A percentile compares a stretch with the other conserved stretches of the same genome.
These are phyloP conservation scores for Phallusia fumigata DNA, from an alignment of 23 tunicate genomes.

Conservation along the genomic window DNA sequence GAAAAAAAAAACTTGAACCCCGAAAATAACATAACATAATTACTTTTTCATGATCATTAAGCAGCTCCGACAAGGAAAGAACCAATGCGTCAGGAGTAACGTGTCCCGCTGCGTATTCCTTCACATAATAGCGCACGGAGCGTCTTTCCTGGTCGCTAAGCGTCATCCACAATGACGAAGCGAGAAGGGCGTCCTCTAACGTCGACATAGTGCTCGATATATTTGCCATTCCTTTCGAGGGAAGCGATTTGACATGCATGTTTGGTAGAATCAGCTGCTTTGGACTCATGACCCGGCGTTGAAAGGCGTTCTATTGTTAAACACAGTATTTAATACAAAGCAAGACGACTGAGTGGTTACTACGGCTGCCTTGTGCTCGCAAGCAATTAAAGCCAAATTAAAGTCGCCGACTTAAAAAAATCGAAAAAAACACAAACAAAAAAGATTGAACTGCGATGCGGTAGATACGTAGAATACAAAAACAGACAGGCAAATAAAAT, in stretches of 20 bases:
- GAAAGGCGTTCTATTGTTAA: slow-evolving; percentile 29
- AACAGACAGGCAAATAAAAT: too few relatives aligned
- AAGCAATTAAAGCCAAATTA: too few relatives aligned
- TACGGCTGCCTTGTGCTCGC: too few relatives aligned
- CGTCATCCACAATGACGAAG: slow-evolving; percentile 30
- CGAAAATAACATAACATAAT: too few relatives aligned
- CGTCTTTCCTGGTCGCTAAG: slow-evolving; percentile 42
- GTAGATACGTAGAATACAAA: too few relatives aligned
- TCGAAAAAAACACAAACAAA: too few relatives aligned
- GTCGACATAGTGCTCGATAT: slow-evolving; percentile 37
- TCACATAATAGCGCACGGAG: slow-evolving; percentile 59
- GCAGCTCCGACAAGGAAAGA: slow-evolving; percentile 43
- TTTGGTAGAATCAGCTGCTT: slow-evolving; percentile 50
- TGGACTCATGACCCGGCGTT: slow-evolving; percentile 31
- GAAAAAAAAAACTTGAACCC: too few relatives aligned
- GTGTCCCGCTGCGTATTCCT: slow-evolving; percentile 50
- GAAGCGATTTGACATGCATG: slow-evolving; percentile 29
- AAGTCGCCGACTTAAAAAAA: too few relatives aligned
- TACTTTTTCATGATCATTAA: slow-evolving; percentile 55
- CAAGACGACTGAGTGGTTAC: not conserved
- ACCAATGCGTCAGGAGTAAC: slow-evolving; percentile 56
- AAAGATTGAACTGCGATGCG: too few relatives aligned
- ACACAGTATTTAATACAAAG: not conserved
- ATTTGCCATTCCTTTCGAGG: slow-evolving; percentile 11
- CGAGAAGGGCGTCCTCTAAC: slow-evolving; percentile 46